Evolutionary conservation across 2,113 vertebrate species (phyloP).

Genomic region (Eurypyga helias): DNA sequence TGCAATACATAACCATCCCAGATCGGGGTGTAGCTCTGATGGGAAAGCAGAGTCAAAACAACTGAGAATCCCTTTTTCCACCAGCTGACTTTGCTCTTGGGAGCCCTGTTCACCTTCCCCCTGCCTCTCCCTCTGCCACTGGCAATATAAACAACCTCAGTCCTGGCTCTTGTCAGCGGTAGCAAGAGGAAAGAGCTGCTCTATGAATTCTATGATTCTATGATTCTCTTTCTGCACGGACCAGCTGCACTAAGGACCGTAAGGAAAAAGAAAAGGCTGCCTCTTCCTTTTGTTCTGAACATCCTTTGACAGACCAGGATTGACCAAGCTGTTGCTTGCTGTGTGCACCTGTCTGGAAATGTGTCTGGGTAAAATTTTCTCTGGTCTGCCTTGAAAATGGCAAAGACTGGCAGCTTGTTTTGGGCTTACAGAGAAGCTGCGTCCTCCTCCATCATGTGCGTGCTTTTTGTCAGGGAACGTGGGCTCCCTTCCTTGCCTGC

Average conservation of each 20-base stretch:
- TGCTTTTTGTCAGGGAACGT: neutral
- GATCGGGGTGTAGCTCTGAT: neutral
- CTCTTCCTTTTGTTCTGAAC: neutral
- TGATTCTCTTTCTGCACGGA: neutral
- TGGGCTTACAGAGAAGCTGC: neutral
- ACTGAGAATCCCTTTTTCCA: neutral
- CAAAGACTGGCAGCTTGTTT: slow-evolving; percentile 14
- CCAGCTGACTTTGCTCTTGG: neutral
- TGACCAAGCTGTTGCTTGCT: neutral
- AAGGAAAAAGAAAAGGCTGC: neutral
- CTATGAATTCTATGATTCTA: too few species aligned
- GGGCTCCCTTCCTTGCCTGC: neutral
- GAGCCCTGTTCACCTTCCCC: neutral
- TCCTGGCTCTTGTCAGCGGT: neutral
- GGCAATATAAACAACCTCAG: neutral
- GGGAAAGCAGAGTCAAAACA: neutral
- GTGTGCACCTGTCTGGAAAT: neutral
- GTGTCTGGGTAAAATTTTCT: neutral
- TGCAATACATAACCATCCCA: neutral
- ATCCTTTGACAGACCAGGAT: neutral
- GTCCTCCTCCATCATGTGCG: neutral
- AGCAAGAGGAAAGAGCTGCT: neutral
- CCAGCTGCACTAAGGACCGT: neutral
- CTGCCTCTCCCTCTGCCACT: neutral
- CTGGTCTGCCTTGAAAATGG: neutral